Conservation (phyloP, 2,797 vertebrate genomes). For the Anguilla anguilla region DNA sequence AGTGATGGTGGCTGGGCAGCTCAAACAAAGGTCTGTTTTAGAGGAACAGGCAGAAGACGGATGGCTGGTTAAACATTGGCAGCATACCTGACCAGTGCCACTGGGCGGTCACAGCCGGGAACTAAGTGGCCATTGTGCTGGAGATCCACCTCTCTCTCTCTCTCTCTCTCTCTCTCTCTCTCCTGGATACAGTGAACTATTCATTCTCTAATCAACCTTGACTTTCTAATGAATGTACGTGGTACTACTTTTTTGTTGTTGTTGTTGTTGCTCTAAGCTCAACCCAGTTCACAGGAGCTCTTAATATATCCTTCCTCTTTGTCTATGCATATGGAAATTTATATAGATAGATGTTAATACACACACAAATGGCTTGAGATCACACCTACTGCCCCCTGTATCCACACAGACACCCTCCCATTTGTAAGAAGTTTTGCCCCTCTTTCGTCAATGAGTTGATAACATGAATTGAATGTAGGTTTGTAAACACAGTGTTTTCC, state of each 20-base stretch:
- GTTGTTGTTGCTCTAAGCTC: background rate
- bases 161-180: background rate
- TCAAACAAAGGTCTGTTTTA: conserved; percentile 87
- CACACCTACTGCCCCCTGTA: background rate
- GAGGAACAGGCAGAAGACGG: conserved; percentile 87
- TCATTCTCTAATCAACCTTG: background rate
- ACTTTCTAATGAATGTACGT: too few relatives aligned
- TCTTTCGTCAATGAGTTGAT: too few relatives aligned
- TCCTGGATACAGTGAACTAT: background rate
- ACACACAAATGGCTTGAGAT: background rate
- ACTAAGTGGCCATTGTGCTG: conserved; percentile 82
- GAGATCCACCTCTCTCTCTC: conserved; percentile 35
- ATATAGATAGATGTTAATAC: background rate
- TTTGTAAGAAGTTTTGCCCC: background rate
- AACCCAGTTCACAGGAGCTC: background rate
- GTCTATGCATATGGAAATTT: background rate
- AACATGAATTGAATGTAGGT: background rate
- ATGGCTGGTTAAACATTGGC: conserved; percentile 96
- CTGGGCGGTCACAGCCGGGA: conserved; percentile 81
- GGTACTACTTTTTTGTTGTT: background rate
- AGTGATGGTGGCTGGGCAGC: conserved; percentile 66
- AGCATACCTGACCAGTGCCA: conserved; percentile 91
- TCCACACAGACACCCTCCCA: background rate
- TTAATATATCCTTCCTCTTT: conserved; percentile 13
- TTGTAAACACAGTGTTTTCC: background rate